Evolutionary conservation across 2,888 invertebrate genomes (phyloP).

Genomic region (Calameuta filiformis): DNA sequence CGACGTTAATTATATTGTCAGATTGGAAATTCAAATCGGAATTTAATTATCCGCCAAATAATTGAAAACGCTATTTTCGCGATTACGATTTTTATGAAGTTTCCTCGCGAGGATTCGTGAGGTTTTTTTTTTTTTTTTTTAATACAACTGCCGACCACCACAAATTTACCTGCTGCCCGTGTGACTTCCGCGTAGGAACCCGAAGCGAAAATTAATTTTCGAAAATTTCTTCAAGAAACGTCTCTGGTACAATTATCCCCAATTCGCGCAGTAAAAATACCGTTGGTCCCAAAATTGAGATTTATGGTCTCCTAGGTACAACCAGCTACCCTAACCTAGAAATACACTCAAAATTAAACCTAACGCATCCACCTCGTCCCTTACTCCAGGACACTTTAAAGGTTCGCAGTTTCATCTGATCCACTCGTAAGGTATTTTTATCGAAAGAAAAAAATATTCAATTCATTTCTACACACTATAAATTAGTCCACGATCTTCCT

Average conservation of each 20-base stretch:
- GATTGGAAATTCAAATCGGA: neutral
- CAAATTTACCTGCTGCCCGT: too few relatives aligned
- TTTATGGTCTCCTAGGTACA: neutral
- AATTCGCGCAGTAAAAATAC: neutral
- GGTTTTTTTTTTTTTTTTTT: too few relatives aligned
- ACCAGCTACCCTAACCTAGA: neutral
- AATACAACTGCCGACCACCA: too few relatives aligned
- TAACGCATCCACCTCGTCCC: neutral
- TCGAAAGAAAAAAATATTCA: too few relatives aligned
- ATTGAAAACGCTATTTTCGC: neutral
- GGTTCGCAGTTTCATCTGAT: neutral
- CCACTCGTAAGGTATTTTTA: neutral
- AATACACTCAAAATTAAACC: neutral
- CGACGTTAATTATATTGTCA: neutral
- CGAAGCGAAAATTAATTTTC: neutral
- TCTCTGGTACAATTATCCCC: neutral
- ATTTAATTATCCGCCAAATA: neutral
- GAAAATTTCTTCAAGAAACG: neutral
- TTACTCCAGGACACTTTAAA: neutral
- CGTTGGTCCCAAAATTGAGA: neutral
- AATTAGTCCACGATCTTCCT: neutral
- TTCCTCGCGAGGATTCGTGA: neutral
- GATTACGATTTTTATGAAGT: neutral
- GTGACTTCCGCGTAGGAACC: too few relatives aligned
- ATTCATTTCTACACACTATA: neutral